phyloP scores from a whole-genome alignment of 2,113 vertebrate species.

The Dasyornis broadbenti region DNA sequence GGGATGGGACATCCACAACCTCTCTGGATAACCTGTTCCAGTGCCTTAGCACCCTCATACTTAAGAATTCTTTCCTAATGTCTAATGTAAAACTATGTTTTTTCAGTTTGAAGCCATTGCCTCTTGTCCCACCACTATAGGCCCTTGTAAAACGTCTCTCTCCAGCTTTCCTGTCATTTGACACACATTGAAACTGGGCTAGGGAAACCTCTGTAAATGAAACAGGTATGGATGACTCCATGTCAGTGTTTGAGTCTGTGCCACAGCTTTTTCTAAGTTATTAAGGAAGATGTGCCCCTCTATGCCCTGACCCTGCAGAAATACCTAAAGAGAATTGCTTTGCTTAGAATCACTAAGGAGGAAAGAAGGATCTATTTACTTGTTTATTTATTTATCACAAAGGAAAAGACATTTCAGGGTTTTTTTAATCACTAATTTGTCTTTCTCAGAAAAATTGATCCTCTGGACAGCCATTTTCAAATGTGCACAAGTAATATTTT shows the following conservation, averaged over 20 bases:
- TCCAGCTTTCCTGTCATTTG: neutral
- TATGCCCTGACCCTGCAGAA: neutral
- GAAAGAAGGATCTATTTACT: neutral
- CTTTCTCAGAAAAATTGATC: neutral
- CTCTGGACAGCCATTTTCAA: neutral
- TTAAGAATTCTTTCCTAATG: neutral
- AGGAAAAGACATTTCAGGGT: neutral
- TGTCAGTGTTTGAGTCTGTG: neutral
- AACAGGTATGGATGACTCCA: neutral
- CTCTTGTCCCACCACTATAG: neutral
- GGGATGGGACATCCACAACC: neutral
- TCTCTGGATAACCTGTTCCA: neutral
- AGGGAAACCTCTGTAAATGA: neutral
- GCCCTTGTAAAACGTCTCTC: neutral
- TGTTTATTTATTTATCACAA: neutral
- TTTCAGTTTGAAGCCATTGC: neutral
- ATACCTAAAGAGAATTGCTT: neutral
- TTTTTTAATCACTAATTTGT: neutral
- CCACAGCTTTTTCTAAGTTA: neutral
- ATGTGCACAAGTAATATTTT: neutral
- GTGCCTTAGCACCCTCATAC: neutral
- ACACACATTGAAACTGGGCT: neutral
- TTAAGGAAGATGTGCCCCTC: neutral
- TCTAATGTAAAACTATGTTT: neutral
- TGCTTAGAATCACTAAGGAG: neutral